Evolutionary conservation across 2,888 invertebrate genomes (phyloP), one percentile per base, ranked within the genome.

Genomic region (Osedax fenrisi): DNA sequence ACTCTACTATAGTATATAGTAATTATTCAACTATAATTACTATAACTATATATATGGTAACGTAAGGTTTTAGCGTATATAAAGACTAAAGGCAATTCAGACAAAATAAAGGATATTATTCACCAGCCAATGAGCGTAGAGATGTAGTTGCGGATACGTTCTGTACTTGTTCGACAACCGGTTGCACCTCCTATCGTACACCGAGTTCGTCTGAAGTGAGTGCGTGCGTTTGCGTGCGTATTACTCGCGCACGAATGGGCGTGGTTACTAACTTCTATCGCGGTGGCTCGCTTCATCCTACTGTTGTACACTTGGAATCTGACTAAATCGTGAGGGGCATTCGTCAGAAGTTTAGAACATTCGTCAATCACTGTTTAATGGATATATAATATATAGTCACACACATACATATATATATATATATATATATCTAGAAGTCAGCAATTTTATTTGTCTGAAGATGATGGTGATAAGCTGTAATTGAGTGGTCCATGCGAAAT

Each of bases 51-150:
- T n/a, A n/a, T n/a, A n/a, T n/a, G n/a, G n/a, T n/a, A n/a, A n/a
- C n/a, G n/a, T n/a, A n/a, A n/a, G n/a, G n/a, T n/a, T n/a, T n/a
- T n/a, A n/a, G n/a, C n/a, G n/a, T n/a, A n/a, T n/a, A n/a, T n/a
- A n/a, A n/a, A n/a, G n/a, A n/a, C n/a, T n/a, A n/a, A n/a, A n/a
- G n/a, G n/a, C n/a, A n/a, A n/a, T n/a, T n/a, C n/a, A n/a, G n/a
- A n/a, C n/a, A n/a, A n/a, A n/a, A n/a, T n/a, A 13, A 78, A 78
- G 75, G 76, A 76, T 77, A 79, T 77, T 78, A n/a, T 77, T 73
- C n/a, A 79, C 76, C 3, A 79, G 41, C 78, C 79, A 78, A 73
- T 79, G 75, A 24, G 79, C 79, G 76, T 77, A 79, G 13, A 79
- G 62, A 22, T 77, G 77, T n/a, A 79, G 21, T 1, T 78, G 75